phyloP scores from a whole-genome alignment of 2,888 invertebrate species.

The Incurvaria masculella region DNA sequence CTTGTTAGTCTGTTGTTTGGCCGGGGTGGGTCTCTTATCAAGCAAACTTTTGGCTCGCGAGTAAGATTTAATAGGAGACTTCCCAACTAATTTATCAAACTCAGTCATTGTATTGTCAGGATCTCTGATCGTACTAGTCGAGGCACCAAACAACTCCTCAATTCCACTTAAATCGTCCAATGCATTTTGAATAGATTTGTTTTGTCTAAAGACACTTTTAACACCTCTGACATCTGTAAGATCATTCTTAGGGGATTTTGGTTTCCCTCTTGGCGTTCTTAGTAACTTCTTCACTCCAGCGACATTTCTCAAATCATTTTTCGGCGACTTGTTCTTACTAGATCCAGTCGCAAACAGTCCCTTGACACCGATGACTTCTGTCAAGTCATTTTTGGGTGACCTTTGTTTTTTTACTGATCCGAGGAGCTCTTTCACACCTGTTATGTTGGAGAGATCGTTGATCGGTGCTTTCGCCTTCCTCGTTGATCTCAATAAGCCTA shows the following conservation, averaged over 20 bases:
- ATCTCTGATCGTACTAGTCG: slow-evolving; percentile 17
- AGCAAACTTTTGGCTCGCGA: slow-evolving; percentile 34
- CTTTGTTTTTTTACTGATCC: slow-evolving; percentile 19
- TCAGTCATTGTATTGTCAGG: slow-evolving; percentile 20
- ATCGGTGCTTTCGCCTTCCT: slow-evolving; percentile 25
- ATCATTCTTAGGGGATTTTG: slow-evolving; percentile 31
- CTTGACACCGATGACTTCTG: slow-evolving; percentile 18
- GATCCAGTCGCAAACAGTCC: slow-evolving; percentile 18
- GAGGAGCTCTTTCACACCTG: slow-evolving; percentile 34
- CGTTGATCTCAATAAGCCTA: slow-evolving; percentile 27
- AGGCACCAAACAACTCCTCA: slow-evolving; percentile 30
- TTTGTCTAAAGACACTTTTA: slow-evolving; percentile 26
- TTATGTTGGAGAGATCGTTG: slow-evolving; percentile 31
- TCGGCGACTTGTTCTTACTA: slow-evolving; percentile 20
- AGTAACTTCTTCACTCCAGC: slow-evolving; percentile 33
- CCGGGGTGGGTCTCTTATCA: slow-evolving; percentile 19
- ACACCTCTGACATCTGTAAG: slow-evolving; percentile 37
- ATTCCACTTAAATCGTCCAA: slow-evolving; percentile 34
- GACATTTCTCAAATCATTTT: slow-evolving; percentile 31
- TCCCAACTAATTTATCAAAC: slow-evolving; percentile 32
- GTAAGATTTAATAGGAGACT: slow-evolving; percentile 22
- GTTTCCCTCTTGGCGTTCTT: slow-evolving; percentile 16
- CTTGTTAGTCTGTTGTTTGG: slow-evolving; percentile 12
- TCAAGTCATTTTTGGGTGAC: slow-evolving; percentile 17
- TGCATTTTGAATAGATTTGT: slow-evolving; percentile 22